Conservation (phyloP, 1,140 invertebrate genomes). For the Hycleus phaleratus region DNA sequence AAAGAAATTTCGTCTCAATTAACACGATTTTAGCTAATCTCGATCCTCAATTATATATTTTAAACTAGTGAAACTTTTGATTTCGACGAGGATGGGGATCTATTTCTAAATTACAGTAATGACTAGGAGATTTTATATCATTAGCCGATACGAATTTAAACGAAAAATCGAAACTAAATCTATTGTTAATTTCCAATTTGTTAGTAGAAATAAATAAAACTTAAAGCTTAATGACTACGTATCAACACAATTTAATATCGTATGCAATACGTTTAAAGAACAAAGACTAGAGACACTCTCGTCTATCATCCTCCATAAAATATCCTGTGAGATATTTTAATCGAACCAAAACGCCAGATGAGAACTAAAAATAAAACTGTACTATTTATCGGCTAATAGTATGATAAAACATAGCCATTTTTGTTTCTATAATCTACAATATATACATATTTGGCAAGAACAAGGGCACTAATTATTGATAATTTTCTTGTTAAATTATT, state of each 20-base stretch:
- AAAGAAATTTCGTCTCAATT: too few species aligned
- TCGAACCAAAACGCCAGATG: neutral
- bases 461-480: too few species aligned
- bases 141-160: slow-evolving; percentile 31
- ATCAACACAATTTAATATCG: slow-evolving; percentile 6
- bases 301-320: slow-evolving; percentile 20
- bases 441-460: too few species aligned
- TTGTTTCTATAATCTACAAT: slow-evolving; percentile 10
- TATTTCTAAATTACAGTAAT: slow-evolving; percentile 13
- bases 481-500: too few species aligned
- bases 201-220: slow-evolving; percentile 13
- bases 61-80: too few species aligned
- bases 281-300: slow-evolving; percentile 37
- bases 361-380: slow-evolving; percentile 17
- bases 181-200: slow-evolving; percentile 2
- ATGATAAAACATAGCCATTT: slow-evolving; percentile 10
- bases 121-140: slow-evolving; percentile 35
- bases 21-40: too few species aligned
- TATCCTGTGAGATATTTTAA: neutral
- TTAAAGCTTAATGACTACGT: slow-evolving; percentile 15
- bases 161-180: slow-evolving; percentile 15
- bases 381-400: slow-evolving; percentile 38
- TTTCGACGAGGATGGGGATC: too few species aligned
- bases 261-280: slow-evolving; percentile 7
- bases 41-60: too few species aligned